Evolutionary conservation across 2,888 invertebrate species (phyloP).

Genomic region (Crematogaster levior): DNA sequence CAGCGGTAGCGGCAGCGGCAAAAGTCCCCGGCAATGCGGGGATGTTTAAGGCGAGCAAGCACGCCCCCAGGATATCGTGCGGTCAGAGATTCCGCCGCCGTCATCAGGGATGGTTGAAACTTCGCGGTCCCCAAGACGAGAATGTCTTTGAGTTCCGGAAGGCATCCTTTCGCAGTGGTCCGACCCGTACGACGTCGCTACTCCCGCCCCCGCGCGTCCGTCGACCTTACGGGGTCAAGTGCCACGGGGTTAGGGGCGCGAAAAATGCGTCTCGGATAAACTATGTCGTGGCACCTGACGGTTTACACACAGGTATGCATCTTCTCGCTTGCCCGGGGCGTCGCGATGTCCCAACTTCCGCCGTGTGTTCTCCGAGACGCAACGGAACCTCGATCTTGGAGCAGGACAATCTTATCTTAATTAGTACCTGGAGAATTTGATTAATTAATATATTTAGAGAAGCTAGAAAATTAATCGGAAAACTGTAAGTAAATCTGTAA

Average conservation of each 20-base stretch:
- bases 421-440: not conserved
- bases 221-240: conserved; percentile 62
- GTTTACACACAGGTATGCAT: conserved; percentile 71
- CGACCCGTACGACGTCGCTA: conserved; percentile 25
- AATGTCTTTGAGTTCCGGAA: conserved; percentile 85
- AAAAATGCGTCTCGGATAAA: conserved; percentile 78
- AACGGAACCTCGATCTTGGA: not conserved
- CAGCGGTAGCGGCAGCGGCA: not conserved
- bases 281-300: conserved; percentile 69
- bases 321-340: conserved; percentile 55
- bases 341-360: conserved; percentile 2
- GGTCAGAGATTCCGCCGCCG: conserved; percentile 83
- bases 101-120: conserved; percentile 79
- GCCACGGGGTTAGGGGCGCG: conserved; percentile 70
- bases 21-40: conserved; percentile 75
- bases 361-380: not conserved
- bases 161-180: conserved; percentile 74
- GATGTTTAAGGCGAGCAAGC: conserved; percentile 75
- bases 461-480: not conserved
- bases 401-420: not conserved
- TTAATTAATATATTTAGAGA: not conserved
- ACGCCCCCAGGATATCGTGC: conserved; percentile 80
- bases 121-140: conserved; percentile 83
- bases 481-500: not conserved
- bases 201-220: not conserved